Conservation (phyloP, 1,140 invertebrate genomes). For the Zaprionus camerounensis region DNA sequence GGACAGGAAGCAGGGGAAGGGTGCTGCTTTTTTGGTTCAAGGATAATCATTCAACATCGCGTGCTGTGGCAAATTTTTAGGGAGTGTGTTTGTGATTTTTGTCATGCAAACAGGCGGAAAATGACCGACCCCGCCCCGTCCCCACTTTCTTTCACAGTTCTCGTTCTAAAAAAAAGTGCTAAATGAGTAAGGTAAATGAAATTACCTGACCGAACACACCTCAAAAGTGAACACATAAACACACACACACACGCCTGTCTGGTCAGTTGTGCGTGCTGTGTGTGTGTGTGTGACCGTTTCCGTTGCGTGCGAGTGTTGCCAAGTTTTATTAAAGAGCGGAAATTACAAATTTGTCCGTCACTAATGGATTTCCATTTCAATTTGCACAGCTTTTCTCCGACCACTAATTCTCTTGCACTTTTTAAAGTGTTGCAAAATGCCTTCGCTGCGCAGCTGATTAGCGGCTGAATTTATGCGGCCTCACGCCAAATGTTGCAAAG, state of each 20-base stretch:
- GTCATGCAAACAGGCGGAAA: conserved; percentile 83
- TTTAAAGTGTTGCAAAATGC: conserved; percentile 43
- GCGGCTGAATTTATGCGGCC: conserved; percentile 63
- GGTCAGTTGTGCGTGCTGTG: conserved; percentile 51
- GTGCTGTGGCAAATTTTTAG: conserved; percentile 78
- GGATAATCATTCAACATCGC: conserved; percentile 84
- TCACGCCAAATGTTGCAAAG: conserved; percentile 42
- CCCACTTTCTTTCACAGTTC: background rate
- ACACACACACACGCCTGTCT: conserved; percentile 8
- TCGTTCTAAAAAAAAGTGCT: conserved; percentile 57
- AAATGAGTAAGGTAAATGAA: conserved; percentile 82
- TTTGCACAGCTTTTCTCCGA: conserved; percentile 58
- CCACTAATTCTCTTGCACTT: conserved; percentile 10
- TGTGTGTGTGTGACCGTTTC: conserved; percentile 32
- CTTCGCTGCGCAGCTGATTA: conserved; percentile 49
- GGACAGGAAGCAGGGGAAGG: background rate
- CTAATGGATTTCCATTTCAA: conserved; percentile 81
- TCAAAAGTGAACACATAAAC: conserved; percentile 53
- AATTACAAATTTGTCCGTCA: conserved; percentile 82
- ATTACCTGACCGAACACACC: conserved; percentile 79
- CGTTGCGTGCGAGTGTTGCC: conserved; percentile 56
- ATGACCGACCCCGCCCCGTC: conserved; percentile 45
- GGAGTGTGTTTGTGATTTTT: conserved; percentile 84
- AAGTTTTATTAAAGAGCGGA: conserved; percentile 71
- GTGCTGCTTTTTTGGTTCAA: conserved; percentile 65